phyloP scores from a whole-genome alignment of 2,113 vertebrate genomes.

The Eptesicus fuscus region DNA sequence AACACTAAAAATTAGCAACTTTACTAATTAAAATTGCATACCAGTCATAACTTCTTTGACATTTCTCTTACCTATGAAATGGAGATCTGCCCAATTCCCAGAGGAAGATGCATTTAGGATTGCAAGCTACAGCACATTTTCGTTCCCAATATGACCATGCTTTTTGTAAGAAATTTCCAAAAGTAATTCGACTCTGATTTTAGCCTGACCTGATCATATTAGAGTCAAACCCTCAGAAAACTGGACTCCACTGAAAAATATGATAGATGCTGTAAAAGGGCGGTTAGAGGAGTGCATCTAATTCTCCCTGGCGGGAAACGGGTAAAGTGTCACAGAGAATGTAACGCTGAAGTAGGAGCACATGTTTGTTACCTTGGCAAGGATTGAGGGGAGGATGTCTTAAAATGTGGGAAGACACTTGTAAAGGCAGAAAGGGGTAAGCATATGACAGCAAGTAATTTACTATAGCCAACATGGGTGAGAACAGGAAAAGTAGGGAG shows the following conservation, averaged over 20 bases:
- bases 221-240: not conserved
- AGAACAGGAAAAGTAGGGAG: not conserved
- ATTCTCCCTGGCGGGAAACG: not conserved
- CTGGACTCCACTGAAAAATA: not conserved
- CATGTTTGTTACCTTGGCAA: constrained; percentile 5
- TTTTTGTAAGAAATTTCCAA: not conserved
- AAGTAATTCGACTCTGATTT: not conserved
- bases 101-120: not conserved
- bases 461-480: not conserved
- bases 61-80: not conserved
- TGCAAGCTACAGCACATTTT: not conserved
- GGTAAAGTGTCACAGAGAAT: not conserved
- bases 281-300: not conserved
- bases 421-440: not conserved
- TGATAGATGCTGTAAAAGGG: not conserved
- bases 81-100: not conserved
- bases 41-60: not conserved
- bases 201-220: not conserved
- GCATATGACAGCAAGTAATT: not conserved
- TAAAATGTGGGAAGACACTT: not conserved
- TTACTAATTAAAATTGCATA: not conserved
- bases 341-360: not conserved
- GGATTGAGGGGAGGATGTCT: not conserved
- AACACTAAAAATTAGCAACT: not conserved
- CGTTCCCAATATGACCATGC: not conserved